Evolutionary conservation across 2,113 vertebrate genomes (phyloP).

Genomic region (Gopherus flavomarginatus): DNA sequence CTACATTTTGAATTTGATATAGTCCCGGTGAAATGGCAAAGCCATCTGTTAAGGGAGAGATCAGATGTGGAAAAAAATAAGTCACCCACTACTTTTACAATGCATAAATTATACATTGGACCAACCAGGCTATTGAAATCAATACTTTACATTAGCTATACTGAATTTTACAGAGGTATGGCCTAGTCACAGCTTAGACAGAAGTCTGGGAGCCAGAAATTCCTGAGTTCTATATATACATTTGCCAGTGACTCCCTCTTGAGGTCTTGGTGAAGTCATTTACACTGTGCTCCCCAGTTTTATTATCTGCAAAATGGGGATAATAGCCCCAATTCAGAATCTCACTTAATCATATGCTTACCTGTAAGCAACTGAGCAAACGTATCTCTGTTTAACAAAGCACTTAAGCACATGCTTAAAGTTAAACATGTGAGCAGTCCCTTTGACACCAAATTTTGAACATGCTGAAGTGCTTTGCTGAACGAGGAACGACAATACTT

Average conservation of each 20-base stretch:
- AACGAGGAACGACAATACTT: neutral
- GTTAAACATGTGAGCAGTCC: fast-evolving
- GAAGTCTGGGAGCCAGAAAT: neutral
- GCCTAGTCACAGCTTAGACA: fast-evolving
- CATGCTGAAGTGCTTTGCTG: neutral
- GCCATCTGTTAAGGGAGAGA: neutral
- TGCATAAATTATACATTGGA: neutral
- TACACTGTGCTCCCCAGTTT: neutral
- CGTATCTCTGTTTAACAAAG: neutral
- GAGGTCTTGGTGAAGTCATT: neutral
- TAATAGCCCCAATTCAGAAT: neutral
- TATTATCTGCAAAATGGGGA: neutral
- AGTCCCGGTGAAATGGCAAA: neutral
- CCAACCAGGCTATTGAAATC: neutral
- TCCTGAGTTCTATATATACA: fast-evolving
- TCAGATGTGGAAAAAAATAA: neutral
- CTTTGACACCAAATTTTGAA: neutral
- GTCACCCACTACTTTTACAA: neutral
- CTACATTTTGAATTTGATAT: neutral
- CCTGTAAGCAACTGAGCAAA: neutral
- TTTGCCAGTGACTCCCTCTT: neutral
- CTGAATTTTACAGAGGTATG: neutral
- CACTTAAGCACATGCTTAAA: neutral
- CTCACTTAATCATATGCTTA: neutral
- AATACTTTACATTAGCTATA: neutral